These are phyloP conservation scores for Hylaeus anthracinus DNA, from an alignment of 1,140 invertebrate species.

Conservation along the genomic window DNA sequence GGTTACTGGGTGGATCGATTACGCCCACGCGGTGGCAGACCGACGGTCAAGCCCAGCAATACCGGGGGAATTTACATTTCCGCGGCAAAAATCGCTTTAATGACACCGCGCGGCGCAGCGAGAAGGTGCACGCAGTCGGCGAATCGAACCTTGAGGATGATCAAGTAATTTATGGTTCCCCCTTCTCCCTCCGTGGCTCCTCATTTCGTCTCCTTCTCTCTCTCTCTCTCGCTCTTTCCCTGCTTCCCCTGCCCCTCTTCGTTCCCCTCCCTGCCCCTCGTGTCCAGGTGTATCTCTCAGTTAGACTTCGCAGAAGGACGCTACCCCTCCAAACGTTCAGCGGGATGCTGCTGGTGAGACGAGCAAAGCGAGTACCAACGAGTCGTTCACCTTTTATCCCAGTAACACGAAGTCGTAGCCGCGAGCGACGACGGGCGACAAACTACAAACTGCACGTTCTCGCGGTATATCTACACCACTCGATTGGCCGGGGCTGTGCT, in stretches of 20 bases:
- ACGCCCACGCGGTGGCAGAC: conserved; percentile 10
- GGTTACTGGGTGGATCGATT: neutral
- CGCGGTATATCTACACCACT: conserved; percentile 66
- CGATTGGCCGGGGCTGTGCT: conserved; percentile 65
- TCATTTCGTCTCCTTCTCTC: conserved; percentile 17
- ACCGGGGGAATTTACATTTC: conserved; percentile 29
- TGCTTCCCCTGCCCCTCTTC: conserved; percentile 2
- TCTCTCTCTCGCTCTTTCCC: neutral
- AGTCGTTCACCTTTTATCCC: conserved; percentile 82
- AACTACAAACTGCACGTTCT: conserved; percentile 76
- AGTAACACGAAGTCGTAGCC: conserved; percentile 80
- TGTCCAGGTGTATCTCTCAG: conserved; percentile 28
- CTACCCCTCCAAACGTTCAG: conserved; percentile 61
- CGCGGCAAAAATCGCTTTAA: conserved; percentile 39
- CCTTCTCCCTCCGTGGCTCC: conserved; percentile 17
- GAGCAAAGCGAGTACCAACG: conserved; percentile 58
- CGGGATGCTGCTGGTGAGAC: conserved; percentile 64
- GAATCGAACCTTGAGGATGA: conserved; percentile 64
- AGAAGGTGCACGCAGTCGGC: conserved; percentile 47
- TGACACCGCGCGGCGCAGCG: conserved; percentile 40
- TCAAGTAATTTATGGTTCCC: conserved; percentile 62
- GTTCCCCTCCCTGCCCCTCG: conserved; percentile 1
- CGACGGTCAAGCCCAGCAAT: neutral
- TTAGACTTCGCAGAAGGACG: conserved; percentile 62
- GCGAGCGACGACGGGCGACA: conserved; percentile 74